Base-by-base conservation (phyloP, 2,797 vertebrate genomes). In the Fistularia tabacaria region DNA sequence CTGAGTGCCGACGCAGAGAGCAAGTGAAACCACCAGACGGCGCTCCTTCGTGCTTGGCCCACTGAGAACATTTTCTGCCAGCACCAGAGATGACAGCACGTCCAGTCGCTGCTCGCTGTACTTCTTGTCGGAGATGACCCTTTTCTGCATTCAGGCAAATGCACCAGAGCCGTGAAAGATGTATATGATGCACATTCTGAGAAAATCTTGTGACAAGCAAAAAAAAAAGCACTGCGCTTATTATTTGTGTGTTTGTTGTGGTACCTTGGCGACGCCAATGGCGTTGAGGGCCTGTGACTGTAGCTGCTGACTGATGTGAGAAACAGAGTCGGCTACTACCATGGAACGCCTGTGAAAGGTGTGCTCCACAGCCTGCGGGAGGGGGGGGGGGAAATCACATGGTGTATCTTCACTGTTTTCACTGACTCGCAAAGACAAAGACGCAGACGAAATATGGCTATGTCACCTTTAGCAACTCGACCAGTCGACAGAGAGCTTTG, bases 61-160 rank as follows among this genome's bases (percentile, higher is more conserved):
- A 15, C 93, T 92, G 1, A 99, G 91, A 38, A 92, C 93, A 57
- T 98, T 98, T 88, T 99, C 96, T 53, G 94, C 93, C 80, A 99
- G 73, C 50, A 99, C 95, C 79, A 99, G 70, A 39, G 97, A 95
- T 10, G 97, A 99, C 9, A 99, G 92, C 46, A 99, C 97, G 52
- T 99, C 97, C 84, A 99, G 88, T 37, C 96, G 91, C 78, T 98
- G 96, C 76, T 99, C 96, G 1, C 97, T 99, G 77, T 99, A 99
- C 85, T 99, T 99, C 84, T 95, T 99, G 75, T 99, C 97, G 8
- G 97, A 99, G 85, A 98, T 93, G 7, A 98, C 97, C 58, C 95
- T 92, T 94, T 98, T 99, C 97, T 99, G 83, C 13, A 85, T 42
- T 9, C 61, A 46, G 10, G 6, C 13, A 61, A 25, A 81, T 51